These are phyloP conservation scores for Mesoligia furuncula DNA, from an alignment of 2,888 invertebrate species.

Conservation along the genomic window DNA sequence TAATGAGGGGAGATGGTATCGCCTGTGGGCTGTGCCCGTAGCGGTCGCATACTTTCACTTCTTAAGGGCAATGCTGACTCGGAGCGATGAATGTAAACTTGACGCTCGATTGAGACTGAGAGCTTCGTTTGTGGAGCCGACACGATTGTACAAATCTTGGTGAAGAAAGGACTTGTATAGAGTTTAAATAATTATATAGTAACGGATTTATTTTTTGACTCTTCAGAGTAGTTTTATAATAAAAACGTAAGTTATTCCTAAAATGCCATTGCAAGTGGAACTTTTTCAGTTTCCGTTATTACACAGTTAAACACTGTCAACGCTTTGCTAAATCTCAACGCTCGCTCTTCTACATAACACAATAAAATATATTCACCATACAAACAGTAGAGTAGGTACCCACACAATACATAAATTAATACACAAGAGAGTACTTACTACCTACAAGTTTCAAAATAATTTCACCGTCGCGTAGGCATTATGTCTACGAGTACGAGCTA, in stretches of 20 bases:
- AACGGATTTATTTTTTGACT: not conserved
- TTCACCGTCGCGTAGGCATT: constrained; percentile 40
- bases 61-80: constrained; percentile 75
- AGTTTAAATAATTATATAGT: not conserved
- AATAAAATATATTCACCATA: constrained; percentile 8
- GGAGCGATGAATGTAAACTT: constrained; percentile 53
- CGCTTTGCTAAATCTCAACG: not conserved
- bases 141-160: not conserved
- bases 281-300: not conserved
- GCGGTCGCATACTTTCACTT: constrained; percentile 83
- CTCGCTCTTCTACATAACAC: not conserved
- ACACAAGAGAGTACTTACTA: constrained; percentile 17
- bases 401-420: constrained; percentile 30
- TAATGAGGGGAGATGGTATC: constrained; percentile 86
- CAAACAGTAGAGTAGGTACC: not conserved
- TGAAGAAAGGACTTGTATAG: not conserved
- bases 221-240: not conserved
- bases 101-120: constrained; percentile 34
- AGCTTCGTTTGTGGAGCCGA: constrained; percentile 14
- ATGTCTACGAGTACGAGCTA: constrained; percentile 36
- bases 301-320: not conserved
- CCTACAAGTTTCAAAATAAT: constrained; percentile 38
- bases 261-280: too few relatives aligned
- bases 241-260: too few relatives aligned
- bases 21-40: constrained; percentile 60